Conservation (phyloP, 2,888 invertebrate genomes). For the Meliscaeva auricollis region DNA sequence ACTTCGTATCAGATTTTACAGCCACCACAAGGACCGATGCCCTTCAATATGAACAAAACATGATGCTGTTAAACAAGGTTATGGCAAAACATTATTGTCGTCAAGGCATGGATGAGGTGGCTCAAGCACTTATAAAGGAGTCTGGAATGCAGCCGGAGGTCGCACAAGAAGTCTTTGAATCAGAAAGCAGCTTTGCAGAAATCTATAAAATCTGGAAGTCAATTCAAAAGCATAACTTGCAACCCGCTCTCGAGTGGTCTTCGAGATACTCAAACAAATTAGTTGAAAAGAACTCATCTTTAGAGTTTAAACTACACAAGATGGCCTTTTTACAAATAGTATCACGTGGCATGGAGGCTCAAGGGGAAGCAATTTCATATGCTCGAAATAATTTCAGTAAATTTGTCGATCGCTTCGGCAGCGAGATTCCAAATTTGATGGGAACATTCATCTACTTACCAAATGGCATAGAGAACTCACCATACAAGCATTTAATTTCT, state of each 20-base stretch:
- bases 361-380: constrained; percentile 93
- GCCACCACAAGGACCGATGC: constrained; percentile 93
- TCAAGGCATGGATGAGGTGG: constrained; percentile 97
- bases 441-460: constrained; percentile 92
- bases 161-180: constrained; percentile 82
- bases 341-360: constrained; percentile 85
- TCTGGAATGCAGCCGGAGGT: constrained; percentile 81
- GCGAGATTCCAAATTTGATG: constrained; percentile 94
- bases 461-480: constrained; percentile 91
- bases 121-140: constrained; percentile 88
- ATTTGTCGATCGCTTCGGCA: constrained; percentile 91
- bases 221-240: constrained; percentile 91
- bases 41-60: constrained; percentile 87
- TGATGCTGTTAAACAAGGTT: constrained; percentile 91
- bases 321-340: constrained; percentile 90
- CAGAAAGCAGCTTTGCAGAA: constrained; percentile 90
- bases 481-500: constrained; percentile 90
- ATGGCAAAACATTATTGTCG: constrained; percentile 98
- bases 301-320: constrained; percentile 93
- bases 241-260: constrained; percentile 95
- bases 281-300: constrained; percentile 87
- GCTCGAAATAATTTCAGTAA: constrained; percentile 93
- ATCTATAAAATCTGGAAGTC: constrained; percentile 95
- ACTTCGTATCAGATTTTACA: constrained; percentile 96
- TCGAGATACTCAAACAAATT: constrained; percentile 90